Evolutionary conservation across 2,888 invertebrate genomes (phyloP).

Genomic region (Xanthorhoe designata): DNA sequence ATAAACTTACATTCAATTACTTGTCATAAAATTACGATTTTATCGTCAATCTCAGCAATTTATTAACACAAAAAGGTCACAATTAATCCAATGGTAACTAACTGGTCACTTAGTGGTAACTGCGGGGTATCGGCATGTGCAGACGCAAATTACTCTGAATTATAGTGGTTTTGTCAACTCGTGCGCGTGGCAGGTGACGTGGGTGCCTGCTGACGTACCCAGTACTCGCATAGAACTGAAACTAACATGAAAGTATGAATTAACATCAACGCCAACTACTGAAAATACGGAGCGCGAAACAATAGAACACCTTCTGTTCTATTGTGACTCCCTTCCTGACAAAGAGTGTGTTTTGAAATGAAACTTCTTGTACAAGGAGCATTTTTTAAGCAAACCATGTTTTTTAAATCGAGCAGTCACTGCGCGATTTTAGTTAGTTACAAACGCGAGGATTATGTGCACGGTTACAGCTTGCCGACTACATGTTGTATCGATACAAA

Average conservation of each 20-base stretch:
- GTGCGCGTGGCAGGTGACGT: conserved; percentile 48
- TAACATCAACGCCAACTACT: too few relatives aligned
- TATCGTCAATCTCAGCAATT: conserved; percentile 4
- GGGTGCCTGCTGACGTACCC: conserved; percentile 22
- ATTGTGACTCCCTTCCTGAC: too few relatives aligned
- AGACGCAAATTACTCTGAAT: conserved; percentile 56
- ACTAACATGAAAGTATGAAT: neutral
- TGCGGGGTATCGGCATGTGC: conserved; percentile 37
- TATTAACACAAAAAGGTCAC: conserved; percentile 19
- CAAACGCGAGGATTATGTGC: too few relatives aligned
- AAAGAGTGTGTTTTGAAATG: too few relatives aligned
- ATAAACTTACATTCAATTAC: neutral
- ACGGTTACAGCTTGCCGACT: too few relatives aligned
- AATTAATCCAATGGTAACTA: neutral
- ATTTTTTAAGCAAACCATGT: too few relatives aligned
- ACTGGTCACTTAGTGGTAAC: conserved; percentile 36
- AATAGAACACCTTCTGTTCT: too few relatives aligned
- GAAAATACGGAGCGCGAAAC: too few relatives aligned
- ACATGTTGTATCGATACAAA: too few relatives aligned
- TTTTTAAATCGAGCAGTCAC: too few relatives aligned
- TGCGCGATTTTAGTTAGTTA: too few relatives aligned
- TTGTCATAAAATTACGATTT: neutral
- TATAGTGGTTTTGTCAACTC: conserved; percentile 59
- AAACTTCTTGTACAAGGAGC: too few relatives aligned
- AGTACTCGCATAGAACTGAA: conserved; percentile 16